phyloP scores from a whole-genome alignment of 2,797 vertebrate species.

The Micropoecilia bifurca region DNA sequence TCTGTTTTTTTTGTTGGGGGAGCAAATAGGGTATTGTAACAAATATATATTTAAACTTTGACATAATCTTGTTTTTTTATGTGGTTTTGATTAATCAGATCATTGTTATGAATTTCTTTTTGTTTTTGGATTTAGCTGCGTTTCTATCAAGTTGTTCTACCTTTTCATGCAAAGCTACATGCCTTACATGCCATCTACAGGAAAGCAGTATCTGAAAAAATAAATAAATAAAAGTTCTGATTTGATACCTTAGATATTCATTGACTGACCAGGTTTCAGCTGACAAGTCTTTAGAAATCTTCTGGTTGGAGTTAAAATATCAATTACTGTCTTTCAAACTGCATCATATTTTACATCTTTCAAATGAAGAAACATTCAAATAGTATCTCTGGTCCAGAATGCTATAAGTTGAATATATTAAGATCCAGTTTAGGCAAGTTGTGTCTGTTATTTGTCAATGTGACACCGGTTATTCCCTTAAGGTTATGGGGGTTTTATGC shows the following conservation, averaged over 20 bases:
- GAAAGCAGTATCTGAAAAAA: too few species aligned
- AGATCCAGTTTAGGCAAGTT: neutral
- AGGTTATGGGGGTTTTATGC: neutral
- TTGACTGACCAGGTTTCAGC: neutral
- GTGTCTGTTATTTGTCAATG: neutral
- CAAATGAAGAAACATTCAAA: neutral
- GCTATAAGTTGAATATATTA: neutral
- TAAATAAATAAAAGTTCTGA: too few species aligned
- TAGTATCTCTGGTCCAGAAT: neutral
- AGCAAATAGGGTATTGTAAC: neutral
- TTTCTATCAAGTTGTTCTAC: neutral
- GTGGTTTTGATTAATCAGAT: neutral
- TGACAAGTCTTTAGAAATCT: neutral
- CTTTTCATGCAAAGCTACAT: neutral
- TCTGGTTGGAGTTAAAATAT: neutral
- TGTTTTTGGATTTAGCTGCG: neutral
- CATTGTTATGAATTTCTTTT: neutral
- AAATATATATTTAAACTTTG: neutral
- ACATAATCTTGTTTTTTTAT: neutral
- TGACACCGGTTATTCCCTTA: neutral
- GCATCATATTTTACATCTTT: neutral
- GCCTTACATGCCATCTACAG: too few species aligned
- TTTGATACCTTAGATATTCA: too few species aligned
- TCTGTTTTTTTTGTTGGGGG: neutral
- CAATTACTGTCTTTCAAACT: neutral